Evolutionary conservation across 2,888 invertebrate species (phyloP).

Genomic region (Xanthorhoe spadicearia): DNA sequence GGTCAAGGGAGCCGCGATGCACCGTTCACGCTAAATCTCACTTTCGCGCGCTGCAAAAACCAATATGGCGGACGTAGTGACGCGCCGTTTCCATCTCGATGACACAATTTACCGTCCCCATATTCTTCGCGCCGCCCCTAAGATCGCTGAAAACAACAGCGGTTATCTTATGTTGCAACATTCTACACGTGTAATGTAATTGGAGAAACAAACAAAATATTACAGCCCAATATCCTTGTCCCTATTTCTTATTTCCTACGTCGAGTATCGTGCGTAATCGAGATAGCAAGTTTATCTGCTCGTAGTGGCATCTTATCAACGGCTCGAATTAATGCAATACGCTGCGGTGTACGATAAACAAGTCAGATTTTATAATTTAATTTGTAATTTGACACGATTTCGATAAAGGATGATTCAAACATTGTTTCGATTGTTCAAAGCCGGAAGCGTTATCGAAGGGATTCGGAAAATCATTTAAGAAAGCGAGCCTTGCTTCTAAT

Average conservation of each 20-base stretch:
- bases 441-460: slow-evolving; percentile 36
- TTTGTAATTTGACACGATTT: slow-evolving; percentile 60
- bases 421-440: slow-evolving; percentile 18
- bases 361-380: slow-evolving; percentile 60
- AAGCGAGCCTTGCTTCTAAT: slow-evolving; percentile 35
- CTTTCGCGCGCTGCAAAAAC: slow-evolving; percentile 81
- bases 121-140: slow-evolving; percentile 35
- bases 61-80: slow-evolving; percentile 76
- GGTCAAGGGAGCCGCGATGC: slow-evolving; percentile 84
- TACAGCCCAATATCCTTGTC: slow-evolving; percentile 74
- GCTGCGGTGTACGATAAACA: slow-evolving; percentile 59
- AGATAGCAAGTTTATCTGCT: slow-evolving; percentile 72
- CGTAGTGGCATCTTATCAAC: slow-evolving; percentile 73
- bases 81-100: slow-evolving; percentile 71
- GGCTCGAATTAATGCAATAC: slow-evolving; percentile 70
- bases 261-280: slow-evolving; percentile 70
- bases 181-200: slow-evolving; percentile 72
- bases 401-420: slow-evolving; percentile 43
- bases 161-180: slow-evolving; percentile 64
- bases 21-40: slow-evolving; percentile 84
- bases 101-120: slow-evolving; percentile 58
- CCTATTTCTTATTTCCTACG: slow-evolving; percentile 81
- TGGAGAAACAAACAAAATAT: slow-evolving; percentile 72
- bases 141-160: slow-evolving; percentile 42
- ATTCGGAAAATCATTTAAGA: slow-evolving; percentile 34